Evolutionary conservation across 2,888 invertebrate genomes (phyloP), one percentile per base, ranked within the genome.

Genomic region (Agrypnus murinus): DNA sequence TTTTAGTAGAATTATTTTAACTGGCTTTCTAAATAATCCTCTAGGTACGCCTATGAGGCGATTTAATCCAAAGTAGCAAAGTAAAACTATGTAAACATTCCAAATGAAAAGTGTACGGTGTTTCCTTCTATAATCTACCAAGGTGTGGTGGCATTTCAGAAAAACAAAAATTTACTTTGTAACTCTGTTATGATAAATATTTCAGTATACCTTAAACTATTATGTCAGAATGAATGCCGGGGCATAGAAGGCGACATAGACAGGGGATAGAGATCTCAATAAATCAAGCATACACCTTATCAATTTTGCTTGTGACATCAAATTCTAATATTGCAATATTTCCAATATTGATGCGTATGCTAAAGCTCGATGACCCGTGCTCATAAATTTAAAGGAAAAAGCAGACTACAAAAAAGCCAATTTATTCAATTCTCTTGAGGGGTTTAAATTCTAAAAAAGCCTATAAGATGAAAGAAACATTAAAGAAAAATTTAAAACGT

Each of bases 341-440:
- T 53, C 15, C 32, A 32, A 53, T 53, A 53, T 32, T 32, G 53
- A 34, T 53, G 53, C 53, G 32, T 53, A 34, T 12, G 34, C 32
- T 53, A 53, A 53, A 53, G 34, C 53, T 31, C 53, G 34, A 32
- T 53, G 53, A 53, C 53, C 53, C 53, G 14, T 10, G 14, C 34
- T 53, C 53, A 53, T 53, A 53, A 53, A 53, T 53, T 53, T 53
- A 53, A 53, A 53, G 31, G 53, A 53, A 32, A 53, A 53, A 53
- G 53, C 31, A 32, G 32, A 14, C 32, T 31, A 31, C 32, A 32
- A 31, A 53, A 50, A 32, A 31, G 34, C 10, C 53, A 53, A 34
- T 32, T 53, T 53, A 53, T 53, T 32, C 17, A 53, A 53, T n/a
- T 32, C 53, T 10, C 32, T 3, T 31, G 31, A 32, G 50, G 8